phyloP scores from a whole-genome alignment of 2,113 vertebrate species.

The Neolamprologus ventralis region DNA sequence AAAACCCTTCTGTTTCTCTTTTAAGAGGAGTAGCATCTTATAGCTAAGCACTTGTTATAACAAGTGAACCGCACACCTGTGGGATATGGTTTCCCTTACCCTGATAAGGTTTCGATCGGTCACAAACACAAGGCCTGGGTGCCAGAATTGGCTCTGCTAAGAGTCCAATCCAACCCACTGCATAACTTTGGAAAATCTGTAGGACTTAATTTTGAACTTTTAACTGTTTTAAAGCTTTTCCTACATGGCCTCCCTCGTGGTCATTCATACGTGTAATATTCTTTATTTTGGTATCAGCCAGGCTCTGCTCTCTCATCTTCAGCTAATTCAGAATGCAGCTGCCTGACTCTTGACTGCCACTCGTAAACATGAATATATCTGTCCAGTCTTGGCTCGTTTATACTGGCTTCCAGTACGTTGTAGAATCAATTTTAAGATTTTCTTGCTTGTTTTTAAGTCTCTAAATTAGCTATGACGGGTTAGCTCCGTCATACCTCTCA shows the following conservation, averaged over 20 bases:
- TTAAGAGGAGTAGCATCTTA: neutral
- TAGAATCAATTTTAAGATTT: neutral
- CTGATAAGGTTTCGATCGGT: neutral
- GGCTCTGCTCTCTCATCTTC: neutral
- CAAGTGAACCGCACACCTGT: neutral
- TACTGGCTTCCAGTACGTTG: neutral
- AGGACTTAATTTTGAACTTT: neutral
- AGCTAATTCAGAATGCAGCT: neutral
- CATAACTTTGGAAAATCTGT: neutral
- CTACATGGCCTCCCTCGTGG: neutral
- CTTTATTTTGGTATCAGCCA: neutral
- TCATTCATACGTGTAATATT: neutral
- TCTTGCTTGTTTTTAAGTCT: neutral
- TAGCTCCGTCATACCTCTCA: neutral
- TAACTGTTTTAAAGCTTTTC: neutral
- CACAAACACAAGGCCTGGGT: neutral
- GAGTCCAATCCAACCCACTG: neutral
- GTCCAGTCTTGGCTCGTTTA: neutral
- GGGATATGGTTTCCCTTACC: neutral
- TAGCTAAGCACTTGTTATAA: neutral
- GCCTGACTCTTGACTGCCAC: neutral
- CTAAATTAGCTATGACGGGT: neutral
- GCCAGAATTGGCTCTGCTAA: neutral
- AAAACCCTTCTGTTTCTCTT: fast-evolving
- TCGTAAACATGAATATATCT: neutral